Conservation (phyloP, 2,888 invertebrate genomes). For the Clostera curtula region DNA sequence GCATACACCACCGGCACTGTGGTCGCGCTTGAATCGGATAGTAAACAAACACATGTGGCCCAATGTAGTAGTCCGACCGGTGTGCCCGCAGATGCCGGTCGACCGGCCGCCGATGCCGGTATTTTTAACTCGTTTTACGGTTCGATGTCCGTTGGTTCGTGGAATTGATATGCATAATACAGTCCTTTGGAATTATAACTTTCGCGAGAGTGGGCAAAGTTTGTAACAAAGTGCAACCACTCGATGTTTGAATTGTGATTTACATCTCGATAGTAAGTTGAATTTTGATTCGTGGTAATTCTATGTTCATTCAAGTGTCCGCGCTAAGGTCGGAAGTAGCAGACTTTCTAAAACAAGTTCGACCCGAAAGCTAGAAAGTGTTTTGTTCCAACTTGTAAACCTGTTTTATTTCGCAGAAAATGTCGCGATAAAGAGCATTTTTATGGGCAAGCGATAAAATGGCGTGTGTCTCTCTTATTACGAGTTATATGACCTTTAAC, state of each 20-base stretch:
- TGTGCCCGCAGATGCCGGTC: slow-evolving; percentile 68
- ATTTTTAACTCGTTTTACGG: slow-evolving; percentile 72
- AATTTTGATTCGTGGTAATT: slow-evolving; percentile 42
- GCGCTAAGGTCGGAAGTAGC: slow-evolving; percentile 28
- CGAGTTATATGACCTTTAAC: slow-evolving; percentile 52
- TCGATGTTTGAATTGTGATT: slow-evolving; percentile 31
- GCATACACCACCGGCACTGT: slow-evolving; percentile 28
- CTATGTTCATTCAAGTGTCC: slow-evolving; percentile 28
- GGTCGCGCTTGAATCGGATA: slow-evolving; percentile 51
- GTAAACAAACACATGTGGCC: slow-evolving; percentile 73
- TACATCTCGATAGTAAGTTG: slow-evolving; percentile 45
- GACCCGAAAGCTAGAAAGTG: slow-evolving; percentile 29
- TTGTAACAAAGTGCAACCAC: slow-evolving; percentile 31
- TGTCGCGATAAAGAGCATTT: slow-evolving; percentile 43
- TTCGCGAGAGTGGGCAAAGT: slow-evolving; percentile 44
- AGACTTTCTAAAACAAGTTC: slow-evolving; percentile 43
- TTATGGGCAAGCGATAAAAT: slow-evolving; percentile 47
- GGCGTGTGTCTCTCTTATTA: slow-evolving; percentile 27
- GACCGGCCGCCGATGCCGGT: slow-evolving; percentile 54
- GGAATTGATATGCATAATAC: slow-evolving; percentile 69
- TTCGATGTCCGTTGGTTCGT: slow-evolving; percentile 69
- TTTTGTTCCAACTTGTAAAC: slow-evolving; percentile 28
- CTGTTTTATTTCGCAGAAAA: slow-evolving; percentile 39
- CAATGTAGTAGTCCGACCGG: slow-evolving; percentile 63
- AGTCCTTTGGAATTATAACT: slow-evolving; percentile 55